Evolutionary conservation across 2,113 vertebrate species (phyloP), one percentile per base, ranked within the genome.

Genomic region (Cercopithecus mona): DNA sequence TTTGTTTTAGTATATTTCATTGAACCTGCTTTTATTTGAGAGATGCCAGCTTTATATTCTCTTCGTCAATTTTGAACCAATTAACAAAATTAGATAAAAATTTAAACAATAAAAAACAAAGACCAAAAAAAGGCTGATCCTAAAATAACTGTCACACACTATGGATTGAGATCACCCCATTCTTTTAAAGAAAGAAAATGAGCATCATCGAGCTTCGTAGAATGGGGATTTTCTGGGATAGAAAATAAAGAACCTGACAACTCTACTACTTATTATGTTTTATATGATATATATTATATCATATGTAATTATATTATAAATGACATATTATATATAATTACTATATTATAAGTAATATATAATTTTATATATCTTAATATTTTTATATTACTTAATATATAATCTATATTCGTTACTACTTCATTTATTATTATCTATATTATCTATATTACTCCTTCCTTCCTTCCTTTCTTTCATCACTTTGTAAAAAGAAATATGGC

Each of bases 181-280:
- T 90, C 17, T 89, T 86, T 40, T 23, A 75, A 95, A 93, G 59
- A 93, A 86, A 90, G n/a, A 6, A 94, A 93, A 96, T 43, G 12
- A 61, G 1, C 40, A 68, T 88, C 40, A 45, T 72, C 87, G 48
- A 80, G 48, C 22, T 84, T 90, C 66, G 64, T 64, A 81, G 25
- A 22, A 30, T 45, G 6, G 35, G 22, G 5, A 80, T 85, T 72
- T 91, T 81, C 48, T 64, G 16, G 14, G 11, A 94, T 8, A 83
- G 13, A 25, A 94, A 91, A 68, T 66, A 61, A 64, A 73, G n/a
- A 95, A 93, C 30, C 70, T 84, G 25, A 59, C 12, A 80, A 86
- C 27, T 64, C 61, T 64, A 64, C 61, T 64, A 27, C 59, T 61
- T 61, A 64, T 30, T 6, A 64, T 32, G 61, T 64, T 64, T 30